Evolutionary conservation across 1,140 invertebrate species (phyloP).

Genomic region (Atta texana): DNA sequence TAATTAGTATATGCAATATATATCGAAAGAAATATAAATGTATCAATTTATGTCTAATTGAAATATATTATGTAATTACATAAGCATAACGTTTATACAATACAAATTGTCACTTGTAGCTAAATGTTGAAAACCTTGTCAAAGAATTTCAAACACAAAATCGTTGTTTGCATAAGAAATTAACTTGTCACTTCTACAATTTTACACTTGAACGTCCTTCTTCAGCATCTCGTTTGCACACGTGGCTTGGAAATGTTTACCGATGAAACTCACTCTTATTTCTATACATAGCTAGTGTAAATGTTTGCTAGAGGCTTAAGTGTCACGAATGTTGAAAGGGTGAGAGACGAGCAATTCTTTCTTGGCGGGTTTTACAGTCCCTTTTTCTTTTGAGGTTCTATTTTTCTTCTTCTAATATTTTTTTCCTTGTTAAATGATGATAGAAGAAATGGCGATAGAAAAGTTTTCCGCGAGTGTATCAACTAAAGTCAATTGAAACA

Average conservation of each 20-base stretch:
- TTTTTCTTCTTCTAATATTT: not conserved
- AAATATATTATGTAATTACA: constrained; percentile 2
- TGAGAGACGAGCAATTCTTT: constrained; percentile 35
- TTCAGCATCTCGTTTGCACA: not conserved
- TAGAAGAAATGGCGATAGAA: constrained; percentile 13
- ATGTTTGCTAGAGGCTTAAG: constrained; percentile 65
- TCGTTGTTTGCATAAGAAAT: constrained; percentile 13
- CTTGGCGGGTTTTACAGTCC: not conserved
- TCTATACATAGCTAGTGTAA: constrained; percentile 60
- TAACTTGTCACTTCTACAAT: not conserved
- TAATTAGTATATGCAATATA: not conserved
- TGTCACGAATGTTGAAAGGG: constrained; percentile 38
- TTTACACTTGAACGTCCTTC: constrained; percentile 23
- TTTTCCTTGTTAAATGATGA: not conserved
- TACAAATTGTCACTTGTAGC: not conserved
- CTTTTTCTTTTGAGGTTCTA: not conserved
- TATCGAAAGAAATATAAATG: not conserved
- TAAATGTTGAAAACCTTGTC: not conserved
- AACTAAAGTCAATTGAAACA: constrained; percentile 10
- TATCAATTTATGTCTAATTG: not conserved
- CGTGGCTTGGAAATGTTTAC: constrained; percentile 49
- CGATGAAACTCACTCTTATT: constrained; percentile 62
- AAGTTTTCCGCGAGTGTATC: constrained; percentile 2
- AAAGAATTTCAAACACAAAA: not conserved
- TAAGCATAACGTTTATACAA: constrained; percentile 11